A percentile compares a stretch with the other conserved stretches of the same genome.
Evolutionary conservation across 2,888 invertebrate species (phyloP).

Genomic region (Bugulina stolonifera): DNA sequence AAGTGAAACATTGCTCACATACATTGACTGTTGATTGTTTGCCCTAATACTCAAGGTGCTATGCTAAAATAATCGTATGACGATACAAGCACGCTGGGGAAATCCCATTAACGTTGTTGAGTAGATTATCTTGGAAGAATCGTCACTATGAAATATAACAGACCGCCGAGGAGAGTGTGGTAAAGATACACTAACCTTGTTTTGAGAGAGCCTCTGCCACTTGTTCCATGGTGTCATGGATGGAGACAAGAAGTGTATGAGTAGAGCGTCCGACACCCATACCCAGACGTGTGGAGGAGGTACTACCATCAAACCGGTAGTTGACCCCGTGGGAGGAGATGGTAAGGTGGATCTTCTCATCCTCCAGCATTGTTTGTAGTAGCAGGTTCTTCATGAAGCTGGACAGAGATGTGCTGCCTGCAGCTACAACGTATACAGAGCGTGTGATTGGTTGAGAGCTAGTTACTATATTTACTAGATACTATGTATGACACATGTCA

Average conservation of each 20-base stretch:
- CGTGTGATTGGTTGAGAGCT: too few species aligned
- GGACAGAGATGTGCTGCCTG: conserved; percentile 57
- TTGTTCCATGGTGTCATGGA: not conserved
- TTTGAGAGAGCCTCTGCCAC: not conserved
- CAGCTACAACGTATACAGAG: not conserved
- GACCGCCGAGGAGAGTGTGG: too few species aligned
- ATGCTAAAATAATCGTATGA: too few species aligned
- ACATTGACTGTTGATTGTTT: too few species aligned
- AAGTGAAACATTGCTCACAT: too few species aligned
- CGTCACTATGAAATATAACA: too few species aligned
- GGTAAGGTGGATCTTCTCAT: conserved; percentile 74
- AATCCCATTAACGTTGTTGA: too few species aligned
- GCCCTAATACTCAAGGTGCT: too few species aligned
- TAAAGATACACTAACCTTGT: conserved; percentile 9
- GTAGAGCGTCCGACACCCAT: conserved; percentile 9
- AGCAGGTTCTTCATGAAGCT: conserved; percentile 82
- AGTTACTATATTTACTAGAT: too few species aligned
- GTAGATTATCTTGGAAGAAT: too few species aligned
- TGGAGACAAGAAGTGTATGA: not conserved
- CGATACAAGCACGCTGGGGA: too few species aligned
- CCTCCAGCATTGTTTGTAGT: conserved; percentile 76
- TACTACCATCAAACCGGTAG: not conserved
- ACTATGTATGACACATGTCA: too few species aligned
- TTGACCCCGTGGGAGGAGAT: conserved; percentile 52
- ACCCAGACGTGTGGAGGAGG: not conserved